A percentile compares a stretch with the other conserved stretches of the same genome.
phyloP scores from a whole-genome alignment of 30 jellyfish, hydroid and myxozoan genomes.

The Haliclystus octoradiatus region DNA sequence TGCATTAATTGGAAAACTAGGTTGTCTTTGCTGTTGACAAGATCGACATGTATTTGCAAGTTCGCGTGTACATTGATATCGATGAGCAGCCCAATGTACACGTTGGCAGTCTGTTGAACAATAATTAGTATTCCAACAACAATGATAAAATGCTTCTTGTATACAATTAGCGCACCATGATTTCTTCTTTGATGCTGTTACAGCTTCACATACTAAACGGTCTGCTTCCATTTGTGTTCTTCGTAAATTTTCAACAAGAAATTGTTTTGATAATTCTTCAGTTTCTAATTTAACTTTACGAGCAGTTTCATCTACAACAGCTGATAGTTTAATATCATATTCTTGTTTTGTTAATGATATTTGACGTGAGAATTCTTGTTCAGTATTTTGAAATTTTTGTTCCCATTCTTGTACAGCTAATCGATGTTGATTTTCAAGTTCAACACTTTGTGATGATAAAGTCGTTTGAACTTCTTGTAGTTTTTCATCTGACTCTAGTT shows the following conservation, averaged over 20 bases:
- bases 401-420: too few species aligned
- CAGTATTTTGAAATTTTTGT: too few species aligned
- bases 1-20: too few species aligned
- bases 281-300: slow-evolving; percentile 61
- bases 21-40: too few species aligned
- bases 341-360: too few species aligned
- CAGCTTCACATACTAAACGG: slow-evolving; percentile 52
- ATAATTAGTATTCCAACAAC: slow-evolving; percentile 96
- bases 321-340: too few species aligned
- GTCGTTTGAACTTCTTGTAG: too few species aligned
- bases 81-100: slow-evolving; percentile 90
- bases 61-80: slow-evolving; percentile 96
- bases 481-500: too few species aligned
- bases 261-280: slow-evolving; percentile 71
- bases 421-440: too few species aligned
- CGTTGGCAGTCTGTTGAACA: slow-evolving; percentile 95
- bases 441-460: too few species aligned
- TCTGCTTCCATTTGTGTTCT: slow-evolving; percentile 79
- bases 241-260: slow-evolving; percentile 64
- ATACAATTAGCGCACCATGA: slow-evolving; percentile 95
- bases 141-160: slow-evolving; percentile 88
- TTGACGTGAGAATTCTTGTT: too few species aligned
- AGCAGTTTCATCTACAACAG: slow-evolving; percentile 66
- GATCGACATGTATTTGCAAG: slow-evolving; percentile 84
- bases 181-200: slow-evolving; percentile 71